These are phyloP conservation scores for Sakesphorus luctuosus DNA, from an alignment of 2,113 vertebrate species.

Conservation along the genomic window DNA sequence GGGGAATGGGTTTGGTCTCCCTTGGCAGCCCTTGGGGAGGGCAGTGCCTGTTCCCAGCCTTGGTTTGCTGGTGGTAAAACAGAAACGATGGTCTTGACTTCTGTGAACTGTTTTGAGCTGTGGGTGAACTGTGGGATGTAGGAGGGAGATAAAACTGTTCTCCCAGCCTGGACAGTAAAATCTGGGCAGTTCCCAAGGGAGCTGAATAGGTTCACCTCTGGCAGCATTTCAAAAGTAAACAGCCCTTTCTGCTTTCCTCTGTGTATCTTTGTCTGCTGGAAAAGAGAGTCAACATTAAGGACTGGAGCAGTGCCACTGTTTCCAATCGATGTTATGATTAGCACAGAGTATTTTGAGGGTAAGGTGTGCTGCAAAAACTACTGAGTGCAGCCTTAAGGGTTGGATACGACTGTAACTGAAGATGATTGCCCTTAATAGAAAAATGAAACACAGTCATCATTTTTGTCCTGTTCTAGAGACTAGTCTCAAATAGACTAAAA, in stretches of 20 bases:
- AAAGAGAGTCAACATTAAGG: not conserved
- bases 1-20: not conserved
- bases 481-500: not conserved
- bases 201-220: not conserved
- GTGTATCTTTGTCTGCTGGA: not conserved
- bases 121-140: not conserved
- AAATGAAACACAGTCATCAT: not conserved
- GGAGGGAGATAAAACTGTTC: not conserved
- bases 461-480: not conserved
- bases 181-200: not conserved
- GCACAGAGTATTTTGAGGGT: not conserved
- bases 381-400: not conserved
- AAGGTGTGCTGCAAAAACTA: not conserved
- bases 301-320: not conserved
- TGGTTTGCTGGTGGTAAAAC: not conserved
- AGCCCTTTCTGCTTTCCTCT: constrained; percentile 2
- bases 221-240: not conserved
- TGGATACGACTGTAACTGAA: not conserved
- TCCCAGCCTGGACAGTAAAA: not conserved
- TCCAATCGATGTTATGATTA: not conserved
- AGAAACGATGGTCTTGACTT: not conserved
- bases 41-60: not conserved
- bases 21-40: not conserved
- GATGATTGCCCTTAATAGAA: not conserved
- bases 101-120: not conserved